Base-by-base conservation (phyloP, 2,113 vertebrate species). In the Ploceus nigricollis region DNA sequence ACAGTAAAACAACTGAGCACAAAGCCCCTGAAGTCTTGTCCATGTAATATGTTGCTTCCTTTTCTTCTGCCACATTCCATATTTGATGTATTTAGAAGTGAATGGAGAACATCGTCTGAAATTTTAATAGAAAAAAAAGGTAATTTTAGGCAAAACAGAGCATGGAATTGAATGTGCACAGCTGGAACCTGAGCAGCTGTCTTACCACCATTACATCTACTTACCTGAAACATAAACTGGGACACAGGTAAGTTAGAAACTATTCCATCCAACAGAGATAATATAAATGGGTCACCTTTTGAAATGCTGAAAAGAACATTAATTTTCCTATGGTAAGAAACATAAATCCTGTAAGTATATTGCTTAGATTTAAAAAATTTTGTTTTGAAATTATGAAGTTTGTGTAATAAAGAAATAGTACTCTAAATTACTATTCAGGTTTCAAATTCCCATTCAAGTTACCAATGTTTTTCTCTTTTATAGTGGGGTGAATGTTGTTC, bases 401-500 rank as follows among this genome's bases (percentile, higher is more conserved):
- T 68, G 37, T 80, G 2, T 64, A 60, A 69, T 13, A 48, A 81
- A 90, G 50, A 50, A 93, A 76, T 44, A 28, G 19, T 82, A n/a
- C 27, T 90, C 9, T 66, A 47, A 63, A 63, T 70, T 35, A 22
- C 35, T 87, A 31, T 39, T 86, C 33, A 30, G 37, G 24, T 83
- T 90, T 83, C 66, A 71, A 25, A 58, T 88, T 54, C 56, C 24
- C 64, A 23, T 92, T 93, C 33, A 70, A 47, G 20, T 71, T 72
- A 89, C 30, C 93, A 57, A 12, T 94, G 76, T 72, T 79, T 91
- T 89, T 94, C 79, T 97, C 37, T 97, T 93, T 94, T 85, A 35
- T 96, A 99, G 99, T 96, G 99, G 99, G 68, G 98, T 99, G 96
- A 99, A 99, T 96, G 98, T 99, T 10, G 94, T 99, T 96, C 99